phyloP scores from a whole-genome alignment of 2,113 vertebrate genomes.

The Cepphus grylle region DNA sequence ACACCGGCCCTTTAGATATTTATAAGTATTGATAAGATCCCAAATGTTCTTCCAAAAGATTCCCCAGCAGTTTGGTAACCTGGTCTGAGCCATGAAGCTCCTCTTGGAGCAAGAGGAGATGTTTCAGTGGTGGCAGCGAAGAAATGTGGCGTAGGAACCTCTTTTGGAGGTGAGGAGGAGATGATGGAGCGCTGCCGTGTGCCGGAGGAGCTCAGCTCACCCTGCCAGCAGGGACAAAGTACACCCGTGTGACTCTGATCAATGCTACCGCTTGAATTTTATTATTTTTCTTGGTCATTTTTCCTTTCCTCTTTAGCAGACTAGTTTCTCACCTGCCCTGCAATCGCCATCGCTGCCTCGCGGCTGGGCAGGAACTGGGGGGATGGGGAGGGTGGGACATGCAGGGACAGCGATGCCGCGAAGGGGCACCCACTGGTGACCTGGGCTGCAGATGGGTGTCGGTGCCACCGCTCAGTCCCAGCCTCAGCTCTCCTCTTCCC shows the following conservation, averaged over 20 bases:
- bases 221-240: not conserved
- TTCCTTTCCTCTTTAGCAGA: no score
- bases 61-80: not conserved
- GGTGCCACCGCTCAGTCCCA: not conserved
- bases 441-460: not conserved
- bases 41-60: not conserved
- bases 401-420: fast-evolving
- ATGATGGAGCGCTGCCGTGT: fast-evolving
- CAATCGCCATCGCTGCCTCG: fast-evolving
- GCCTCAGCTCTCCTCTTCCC: not conserved
- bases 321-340: not conserved
- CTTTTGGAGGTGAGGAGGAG: not conserved
- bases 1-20: no score
- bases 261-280: not conserved
- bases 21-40: no score
- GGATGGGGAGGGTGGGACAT: not conserved
- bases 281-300: not conserved
- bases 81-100: not conserved
- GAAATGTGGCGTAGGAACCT: not conserved
- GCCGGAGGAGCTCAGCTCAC: not conserved
- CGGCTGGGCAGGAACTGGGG: not conserved
- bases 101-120: not conserved
- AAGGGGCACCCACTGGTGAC: fast-evolving
- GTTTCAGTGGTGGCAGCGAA: not conserved
- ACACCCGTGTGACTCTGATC: fast-evolving